Evolutionary conservation across 2,113 vertebrate genomes (phyloP).

Genomic region (Elephantulus edwardii): DNA sequence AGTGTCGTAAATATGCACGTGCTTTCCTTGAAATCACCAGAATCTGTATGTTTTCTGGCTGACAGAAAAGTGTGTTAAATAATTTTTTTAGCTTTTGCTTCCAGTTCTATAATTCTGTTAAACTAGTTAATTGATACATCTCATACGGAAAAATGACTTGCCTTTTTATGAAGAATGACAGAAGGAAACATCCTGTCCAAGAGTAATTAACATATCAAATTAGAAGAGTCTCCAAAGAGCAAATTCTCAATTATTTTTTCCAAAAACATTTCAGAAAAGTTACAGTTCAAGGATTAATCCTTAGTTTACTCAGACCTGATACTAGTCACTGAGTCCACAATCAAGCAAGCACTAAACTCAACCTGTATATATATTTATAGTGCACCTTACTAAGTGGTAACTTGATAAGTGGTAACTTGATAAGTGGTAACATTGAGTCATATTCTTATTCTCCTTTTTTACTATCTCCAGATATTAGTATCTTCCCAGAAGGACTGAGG

Average conservation of each 20-base stretch:
- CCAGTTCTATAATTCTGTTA: slow-evolving; percentile 38
- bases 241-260: background rate
- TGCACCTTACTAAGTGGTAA: too few species aligned
- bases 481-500: background rate
- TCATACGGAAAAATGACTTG: slow-evolving; percentile 35
- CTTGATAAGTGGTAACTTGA: too few species aligned
- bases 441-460: slow-evolving; percentile 12
- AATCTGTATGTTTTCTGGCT: slow-evolving; percentile 12
- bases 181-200: background rate
- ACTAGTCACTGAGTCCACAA: background rate
- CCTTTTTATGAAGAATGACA: slow-evolving; percentile 24
- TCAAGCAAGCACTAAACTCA: background rate
- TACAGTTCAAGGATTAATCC: background rate
- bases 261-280: slow-evolving; percentile 19
- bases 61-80: background rate
- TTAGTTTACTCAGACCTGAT: background rate
- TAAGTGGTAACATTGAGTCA: too few species aligned
- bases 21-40: background rate
- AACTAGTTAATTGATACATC: slow-evolving; percentile 13
- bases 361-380: too few species aligned
- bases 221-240: background rate
- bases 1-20: slow-evolving; percentile 41
- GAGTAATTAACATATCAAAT: background rate
- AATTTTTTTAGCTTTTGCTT: slow-evolving; percentile 8
- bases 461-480: background rate